Evolutionary conservation across 2,888 invertebrate genomes (phyloP).

Genomic region (Drosophila phalerata): DNA sequence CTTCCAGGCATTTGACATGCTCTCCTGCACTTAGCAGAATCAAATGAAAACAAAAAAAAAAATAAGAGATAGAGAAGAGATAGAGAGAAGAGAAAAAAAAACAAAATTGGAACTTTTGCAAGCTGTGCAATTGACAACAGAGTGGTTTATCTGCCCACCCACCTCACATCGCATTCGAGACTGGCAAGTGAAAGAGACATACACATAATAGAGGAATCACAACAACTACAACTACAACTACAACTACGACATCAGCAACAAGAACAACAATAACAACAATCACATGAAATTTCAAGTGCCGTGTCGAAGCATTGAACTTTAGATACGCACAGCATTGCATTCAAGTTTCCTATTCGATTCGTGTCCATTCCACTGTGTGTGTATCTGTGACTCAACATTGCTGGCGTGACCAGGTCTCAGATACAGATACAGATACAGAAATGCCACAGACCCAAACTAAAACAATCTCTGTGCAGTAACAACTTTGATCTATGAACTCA

Average conservation of each 20-base stretch:
- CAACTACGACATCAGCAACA: neutral
- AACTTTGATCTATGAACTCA: slow-evolving; percentile 34
- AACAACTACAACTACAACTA: neutral
- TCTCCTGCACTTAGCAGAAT: slow-evolving; percentile 36
- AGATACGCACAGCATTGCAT: slow-evolving; percentile 23
- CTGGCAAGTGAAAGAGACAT: neutral
- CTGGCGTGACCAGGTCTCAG: slow-evolving; percentile 33
- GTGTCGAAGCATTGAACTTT: slow-evolving; percentile 61
- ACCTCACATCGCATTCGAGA: neutral
- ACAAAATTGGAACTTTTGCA: slow-evolving; percentile 38
- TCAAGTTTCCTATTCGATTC: slow-evolving; percentile 23
- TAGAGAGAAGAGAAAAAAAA: no score
- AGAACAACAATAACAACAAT: slow-evolving; percentile 25
- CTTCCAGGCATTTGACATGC: slow-evolving; percentile 45
- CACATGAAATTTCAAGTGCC: slow-evolving; percentile 54
- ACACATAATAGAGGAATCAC: slow-evolving; percentile 7
- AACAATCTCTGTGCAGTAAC: slow-evolving; percentile 6
- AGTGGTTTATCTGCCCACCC: slow-evolving; percentile 11
- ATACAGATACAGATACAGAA: slow-evolving; percentile 11
- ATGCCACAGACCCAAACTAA: slow-evolving; percentile 19
- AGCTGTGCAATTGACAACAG: slow-evolving; percentile 58
- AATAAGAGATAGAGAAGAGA: neutral
- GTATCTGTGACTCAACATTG: slow-evolving; percentile 14
- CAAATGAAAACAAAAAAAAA: slow-evolving; percentile 14
- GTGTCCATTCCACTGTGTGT: slow-evolving; percentile 17